These are phyloP conservation scores for Acanthisitta chloris DNA, from an alignment of 2,113 vertebrate species.

Conservation along the genomic window DNA sequence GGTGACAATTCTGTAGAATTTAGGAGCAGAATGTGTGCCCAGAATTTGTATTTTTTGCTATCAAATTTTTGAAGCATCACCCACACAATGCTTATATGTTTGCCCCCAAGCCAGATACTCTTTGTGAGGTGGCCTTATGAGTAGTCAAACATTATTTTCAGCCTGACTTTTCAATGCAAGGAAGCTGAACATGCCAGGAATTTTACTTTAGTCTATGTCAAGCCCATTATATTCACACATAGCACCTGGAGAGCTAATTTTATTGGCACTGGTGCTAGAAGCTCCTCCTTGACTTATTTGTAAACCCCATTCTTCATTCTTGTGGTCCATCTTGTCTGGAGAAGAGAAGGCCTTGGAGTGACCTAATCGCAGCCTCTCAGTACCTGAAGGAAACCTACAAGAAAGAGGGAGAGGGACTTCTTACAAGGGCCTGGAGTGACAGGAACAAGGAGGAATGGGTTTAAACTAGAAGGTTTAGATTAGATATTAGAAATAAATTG, in stretches of 20 bases:
- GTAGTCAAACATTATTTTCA: slow-evolving; percentile 1
- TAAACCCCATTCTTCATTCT: neutral
- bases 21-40: neutral
- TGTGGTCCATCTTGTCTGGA: neutral
- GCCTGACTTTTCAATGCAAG: neutral
- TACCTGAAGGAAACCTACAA: neutral
- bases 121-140: neutral
- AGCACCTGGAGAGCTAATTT: neutral
- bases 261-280: neutral
- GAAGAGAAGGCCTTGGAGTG: neutral
- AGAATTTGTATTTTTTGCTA: neutral
- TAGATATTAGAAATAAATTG: neutral
- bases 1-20: neutral
- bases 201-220: neutral
- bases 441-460: neutral
- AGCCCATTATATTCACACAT: neutral
- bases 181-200: neutral
- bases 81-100: neutral
- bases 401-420: neutral
- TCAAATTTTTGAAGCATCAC: neutral
- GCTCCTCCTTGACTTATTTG: neutral
- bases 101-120: neutral
- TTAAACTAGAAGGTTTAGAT: neutral
- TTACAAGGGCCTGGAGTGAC: neutral
- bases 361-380: neutral